Evolutionary conservation across 2,797 vertebrate genomes (phyloP).

Genomic region (Discoglossus pictus): DNA sequence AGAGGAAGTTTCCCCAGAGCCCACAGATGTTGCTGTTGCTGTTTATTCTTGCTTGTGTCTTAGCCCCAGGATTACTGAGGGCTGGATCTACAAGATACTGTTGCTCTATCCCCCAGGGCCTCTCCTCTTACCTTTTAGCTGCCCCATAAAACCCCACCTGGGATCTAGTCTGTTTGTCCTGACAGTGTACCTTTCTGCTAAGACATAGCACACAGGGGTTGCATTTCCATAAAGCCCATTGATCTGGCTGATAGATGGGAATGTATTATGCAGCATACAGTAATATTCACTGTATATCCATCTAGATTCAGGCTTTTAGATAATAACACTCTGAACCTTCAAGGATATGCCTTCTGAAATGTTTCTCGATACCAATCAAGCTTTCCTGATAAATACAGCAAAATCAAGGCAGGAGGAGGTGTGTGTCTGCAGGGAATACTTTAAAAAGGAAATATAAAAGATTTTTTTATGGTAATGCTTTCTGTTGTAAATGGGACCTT

Average conservation of each 20-base stretch:
- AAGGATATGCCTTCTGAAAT: slow-evolving; percentile 28
- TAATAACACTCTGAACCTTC: slow-evolving; percentile 10
- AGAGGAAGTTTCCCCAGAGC: slow-evolving; percentile 4
- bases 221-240: slow-evolving; percentile 26
- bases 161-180: slow-evolving; percentile 1
- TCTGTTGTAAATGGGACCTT: background rate
- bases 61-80: background rate
- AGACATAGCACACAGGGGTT: slow-evolving; percentile 53
- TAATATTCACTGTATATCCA: background rate
- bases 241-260: slow-evolving; percentile 27
- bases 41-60: background rate
- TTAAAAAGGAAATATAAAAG: background rate
- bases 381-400: slow-evolving; percentile 17
- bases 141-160: background rate
- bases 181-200: slow-evolving; percentile 13
- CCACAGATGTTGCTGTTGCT: background rate
- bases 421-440: background rate
- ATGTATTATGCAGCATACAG: slow-evolving; percentile 15
- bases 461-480: slow-evolving; percentile 5
- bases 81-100: background rate
- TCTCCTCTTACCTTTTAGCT: slow-evolving; percentile 8
- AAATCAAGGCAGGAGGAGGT: background rate
- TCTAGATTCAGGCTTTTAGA: slow-evolving; percentile 14
- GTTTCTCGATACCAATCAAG: slow-evolving; percentile 29
- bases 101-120: background rate